Percentiles rank a stretch among this genome's conserved stretches.
phyloP scores from a whole-genome alignment of 2,888 invertebrate genomes.

The Heliconius erato region DNA sequence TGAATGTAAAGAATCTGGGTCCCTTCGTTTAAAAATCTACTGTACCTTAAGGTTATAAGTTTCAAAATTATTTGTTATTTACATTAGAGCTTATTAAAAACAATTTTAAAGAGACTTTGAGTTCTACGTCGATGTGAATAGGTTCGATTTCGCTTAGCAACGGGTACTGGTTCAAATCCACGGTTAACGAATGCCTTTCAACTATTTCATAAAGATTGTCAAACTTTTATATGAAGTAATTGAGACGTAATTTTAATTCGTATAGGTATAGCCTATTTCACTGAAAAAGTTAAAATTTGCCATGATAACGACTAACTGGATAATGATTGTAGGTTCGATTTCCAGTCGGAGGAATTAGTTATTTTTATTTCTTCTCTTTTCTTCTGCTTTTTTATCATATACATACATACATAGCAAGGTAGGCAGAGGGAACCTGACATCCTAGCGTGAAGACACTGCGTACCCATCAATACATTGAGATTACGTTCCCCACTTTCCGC shows the following conservation, averaged over 20 bases:
- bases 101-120: constrained; percentile 19
- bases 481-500: too few species aligned
- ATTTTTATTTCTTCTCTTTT: too few species aligned
- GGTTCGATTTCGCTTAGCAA: constrained; percentile 14
- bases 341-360: too few species aligned
- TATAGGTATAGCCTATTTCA: too few species aligned
- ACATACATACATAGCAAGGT: too few species aligned
- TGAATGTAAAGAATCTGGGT: constrained; percentile 33
- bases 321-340: too few species aligned
- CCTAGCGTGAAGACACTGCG: too few species aligned
- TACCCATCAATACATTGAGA: too few species aligned
- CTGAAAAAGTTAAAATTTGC: too few species aligned
- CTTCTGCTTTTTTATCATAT: too few species aligned
- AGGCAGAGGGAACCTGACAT: too few species aligned
- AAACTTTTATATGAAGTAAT: constrained; percentile 41
- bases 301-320: too few species aligned
- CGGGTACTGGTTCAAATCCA: constrained; percentile 50
- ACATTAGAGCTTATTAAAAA: constrained; percentile 33
- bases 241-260: not conserved
- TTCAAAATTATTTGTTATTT: constrained; percentile 3
- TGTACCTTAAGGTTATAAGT: constrained; percentile 6
- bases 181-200: constrained; percentile 54
- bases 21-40: constrained; percentile 10
- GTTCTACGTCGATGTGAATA: not conserved
- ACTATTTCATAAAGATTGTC: constrained; percentile 49